Evolutionary conservation across 2,888 invertebrate species (phyloP).

Genomic region (Noctua comes): DNA sequence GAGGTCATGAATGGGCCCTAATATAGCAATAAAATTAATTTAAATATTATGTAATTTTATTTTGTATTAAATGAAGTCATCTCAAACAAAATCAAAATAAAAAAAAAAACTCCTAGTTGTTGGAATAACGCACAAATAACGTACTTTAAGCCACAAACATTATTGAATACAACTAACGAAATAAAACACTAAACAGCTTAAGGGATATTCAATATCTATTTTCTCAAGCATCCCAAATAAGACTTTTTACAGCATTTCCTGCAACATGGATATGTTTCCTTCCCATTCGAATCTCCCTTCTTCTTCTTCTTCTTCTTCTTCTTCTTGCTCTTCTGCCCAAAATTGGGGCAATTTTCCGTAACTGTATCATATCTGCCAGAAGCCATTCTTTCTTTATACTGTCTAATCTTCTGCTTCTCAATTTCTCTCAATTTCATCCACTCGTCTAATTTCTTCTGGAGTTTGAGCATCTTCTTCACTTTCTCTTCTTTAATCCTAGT

Average conservation of each 20-base stretch:
- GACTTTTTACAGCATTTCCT: conserved; percentile 55
- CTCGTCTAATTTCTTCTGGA: conserved; percentile 35
- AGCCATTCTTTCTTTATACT: neutral
- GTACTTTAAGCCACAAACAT: neutral
- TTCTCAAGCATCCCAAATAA: conserved; percentile 49
- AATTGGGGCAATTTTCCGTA: conserved; percentile 40
- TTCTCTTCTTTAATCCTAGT: neutral
- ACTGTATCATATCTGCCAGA: neutral
- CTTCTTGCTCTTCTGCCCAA: conserved; percentile 13
- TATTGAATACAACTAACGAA: neutral
- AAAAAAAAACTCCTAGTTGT: neutral
- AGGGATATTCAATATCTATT: neutral
- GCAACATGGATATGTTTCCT: conserved; percentile 40
- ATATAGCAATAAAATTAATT: neutral
- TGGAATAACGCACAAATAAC: neutral
- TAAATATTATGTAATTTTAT: neutral
- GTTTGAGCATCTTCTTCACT: conserved; percentile 5
- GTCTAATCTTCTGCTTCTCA: conserved; percentile 34
- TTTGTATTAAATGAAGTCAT: neutral
- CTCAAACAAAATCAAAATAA: neutral
- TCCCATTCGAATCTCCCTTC: fast-evolving
- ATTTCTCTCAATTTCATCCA: conserved; percentile 37
- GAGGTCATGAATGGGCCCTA: neutral
- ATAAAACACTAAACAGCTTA: neutral
- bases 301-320: neutral